These are phyloP conservation scores for Scolanthus callimorphus DNA, from an alignment of 92 coral and sea anemone species.

Conservation along the genomic window DNA sequence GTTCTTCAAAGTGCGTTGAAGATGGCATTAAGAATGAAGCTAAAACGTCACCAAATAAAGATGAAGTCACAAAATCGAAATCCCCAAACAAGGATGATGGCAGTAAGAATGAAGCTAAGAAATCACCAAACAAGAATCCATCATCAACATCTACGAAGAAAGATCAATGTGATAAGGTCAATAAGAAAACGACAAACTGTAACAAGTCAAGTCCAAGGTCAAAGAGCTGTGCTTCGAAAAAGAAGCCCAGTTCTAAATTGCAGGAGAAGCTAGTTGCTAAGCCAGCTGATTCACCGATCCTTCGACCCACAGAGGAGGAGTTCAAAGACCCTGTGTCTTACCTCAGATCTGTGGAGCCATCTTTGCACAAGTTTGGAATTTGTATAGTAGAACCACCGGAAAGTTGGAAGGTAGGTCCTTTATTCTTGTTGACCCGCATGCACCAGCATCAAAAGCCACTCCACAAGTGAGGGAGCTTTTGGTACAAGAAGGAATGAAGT, in stretches of 20 bases:
- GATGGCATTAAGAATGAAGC: too few species aligned
- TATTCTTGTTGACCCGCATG: too few species aligned
- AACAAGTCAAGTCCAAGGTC: constrained; percentile 1
- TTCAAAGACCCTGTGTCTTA: constrained; percentile 80
- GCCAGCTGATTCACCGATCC: constrained; percentile 42
- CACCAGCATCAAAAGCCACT: too few species aligned
- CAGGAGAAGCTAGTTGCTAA: constrained; percentile 8
- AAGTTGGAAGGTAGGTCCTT: constrained; percentile 84
- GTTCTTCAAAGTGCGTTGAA: too few species aligned
- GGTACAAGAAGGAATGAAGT: too few species aligned
- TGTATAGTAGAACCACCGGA: constrained; percentile 91
- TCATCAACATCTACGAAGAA: too few species aligned
- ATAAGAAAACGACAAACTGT: constrained; percentile 11
- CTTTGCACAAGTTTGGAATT: constrained; percentile 67
- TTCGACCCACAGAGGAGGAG: constrained; percentile 81
- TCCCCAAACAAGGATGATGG: background rate
- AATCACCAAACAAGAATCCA: background rate
- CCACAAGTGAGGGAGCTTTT: too few species aligned
- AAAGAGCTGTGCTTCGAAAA: background rate
- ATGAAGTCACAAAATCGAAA: background rate
- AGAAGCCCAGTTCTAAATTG: too few species aligned
- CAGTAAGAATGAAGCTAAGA: constrained; percentile 1
- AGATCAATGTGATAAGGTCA: too few species aligned
- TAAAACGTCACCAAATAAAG: background rate
- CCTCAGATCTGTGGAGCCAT: constrained; percentile 49